These are phyloP conservation scores for Chironomus tepperi DNA, from an alignment of 1,140 invertebrate genomes.

Conservation along the genomic window DNA sequence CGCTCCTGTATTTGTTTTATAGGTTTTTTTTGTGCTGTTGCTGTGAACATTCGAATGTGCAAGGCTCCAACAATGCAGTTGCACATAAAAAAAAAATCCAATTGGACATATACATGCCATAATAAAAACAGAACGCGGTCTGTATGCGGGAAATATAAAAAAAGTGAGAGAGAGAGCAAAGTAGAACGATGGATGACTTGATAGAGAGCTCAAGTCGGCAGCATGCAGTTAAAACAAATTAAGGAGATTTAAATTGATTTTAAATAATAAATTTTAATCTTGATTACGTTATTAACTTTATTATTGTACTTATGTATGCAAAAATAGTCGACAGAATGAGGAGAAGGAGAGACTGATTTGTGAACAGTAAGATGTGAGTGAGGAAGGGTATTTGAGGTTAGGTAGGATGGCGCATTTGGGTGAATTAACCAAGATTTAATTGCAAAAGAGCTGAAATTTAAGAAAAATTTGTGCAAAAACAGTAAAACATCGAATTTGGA, in stretches of 20 bases:
- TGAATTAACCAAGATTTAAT: too few relatives aligned
- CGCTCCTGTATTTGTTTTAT: too few relatives aligned
- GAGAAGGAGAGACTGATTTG: background rate
- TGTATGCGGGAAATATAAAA: too few relatives aligned
- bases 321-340: background rate
- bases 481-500: too few relatives aligned
- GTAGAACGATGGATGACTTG: background rate
- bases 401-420: too few relatives aligned
- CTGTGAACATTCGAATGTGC: background rate
- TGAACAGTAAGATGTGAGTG: background rate
- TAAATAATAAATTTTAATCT: conserved; percentile 23
- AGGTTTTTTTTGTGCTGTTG: background rate
- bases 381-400: background rate
- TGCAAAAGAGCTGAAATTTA: too few relatives aligned
- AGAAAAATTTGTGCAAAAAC: too few relatives aligned
- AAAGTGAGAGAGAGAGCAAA: too few relatives aligned
- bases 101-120: background rate
- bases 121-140: too few relatives aligned
- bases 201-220: conserved; percentile 20
- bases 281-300: conserved; percentile 24
- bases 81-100: background rate
- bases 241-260: conserved; percentile 24
- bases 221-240: conserved; percentile 22
- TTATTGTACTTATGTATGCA: conserved; percentile 10
- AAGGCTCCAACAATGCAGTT: background rate